Base-by-base conservation (phyloP, 2,113 vertebrate species). In the Beaufortia kweichowensis region DNA sequence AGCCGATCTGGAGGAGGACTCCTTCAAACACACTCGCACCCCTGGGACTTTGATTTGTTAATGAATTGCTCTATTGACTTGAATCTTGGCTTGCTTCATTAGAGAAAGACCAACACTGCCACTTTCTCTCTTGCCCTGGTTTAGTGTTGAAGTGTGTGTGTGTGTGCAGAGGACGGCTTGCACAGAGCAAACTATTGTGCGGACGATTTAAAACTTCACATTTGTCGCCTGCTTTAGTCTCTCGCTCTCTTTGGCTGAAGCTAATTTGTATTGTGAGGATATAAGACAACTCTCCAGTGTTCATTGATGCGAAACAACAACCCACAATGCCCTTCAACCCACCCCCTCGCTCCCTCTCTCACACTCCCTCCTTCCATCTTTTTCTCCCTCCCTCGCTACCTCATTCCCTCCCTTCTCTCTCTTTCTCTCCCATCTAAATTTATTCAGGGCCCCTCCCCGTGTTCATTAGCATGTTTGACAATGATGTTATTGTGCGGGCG, bases 11-110 rank as follows among this genome's bases (percentile, higher is more conserved):
- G 93, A 93, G 93, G 92, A 93, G 91, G 91, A 89, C 90, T 95
- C 93, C 93, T 91, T 93, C 91, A 93, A 90, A 94, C 91, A 92
- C 88, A 85, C 91, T 91, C 89, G 79, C 79, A 89, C 95, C 94
- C 90, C 59, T 87, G 96, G 95, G 95, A 96, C 95, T 95, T 94
- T 96, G 94, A 96, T 96, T 96, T 96, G 96, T 98, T 98, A 98
- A 98, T 98, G 95, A 98, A 98, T 97, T 97, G 95, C 94, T 97
- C 95, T 96, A 95, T 98, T 97, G 95, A 96, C 95, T 97, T 94
- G 91, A 92, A 95, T 95, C 94, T 92, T 94, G 88, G 91, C 93
- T 93, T 94, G 94, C 93, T 94, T 97, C 94, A 95, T 96, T 96
- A 95, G 94, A 95, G 69, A 92, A 91, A 93, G 90, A 94, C 93